phyloP scores from a whole-genome alignment of 2,113 vertebrate genomes.

The Forbesichthys agassizii region DNA sequence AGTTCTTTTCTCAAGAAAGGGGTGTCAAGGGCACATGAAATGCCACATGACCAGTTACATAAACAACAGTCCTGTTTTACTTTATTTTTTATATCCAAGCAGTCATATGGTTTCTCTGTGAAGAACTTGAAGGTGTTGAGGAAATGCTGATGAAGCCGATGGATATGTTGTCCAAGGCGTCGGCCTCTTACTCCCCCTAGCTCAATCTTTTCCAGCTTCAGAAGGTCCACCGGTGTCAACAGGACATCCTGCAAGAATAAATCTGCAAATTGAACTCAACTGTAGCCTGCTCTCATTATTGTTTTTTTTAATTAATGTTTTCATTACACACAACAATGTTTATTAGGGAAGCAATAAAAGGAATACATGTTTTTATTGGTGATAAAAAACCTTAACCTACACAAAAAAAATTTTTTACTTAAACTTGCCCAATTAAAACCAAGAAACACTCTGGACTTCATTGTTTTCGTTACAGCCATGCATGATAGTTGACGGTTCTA shows the following conservation, averaged over 20 bases:
- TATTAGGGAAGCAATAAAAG: too few relatives aligned
- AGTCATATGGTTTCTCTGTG: constrained; percentile 80
- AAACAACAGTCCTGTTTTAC: constrained; percentile 60
- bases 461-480: too few relatives aligned
- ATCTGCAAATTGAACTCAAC: not conserved
- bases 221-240: constrained; percentile 81
- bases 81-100: constrained; percentile 78
- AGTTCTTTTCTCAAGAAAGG: too few relatives aligned
- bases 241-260: constrained; percentile 77
- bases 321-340: not conserved
- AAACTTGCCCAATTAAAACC: too few relatives aligned
- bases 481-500: not conserved
- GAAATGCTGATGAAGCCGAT: constrained; percentile 80
- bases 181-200: constrained; percentile 85
- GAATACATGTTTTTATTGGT: too few relatives aligned
- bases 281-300: not conserved
- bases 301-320: not conserved
- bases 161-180: constrained; percentile 80
- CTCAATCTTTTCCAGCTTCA: constrained; percentile 87
- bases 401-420: too few relatives aligned
- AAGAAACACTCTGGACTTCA: too few relatives aligned
- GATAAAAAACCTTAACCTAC: too few relatives aligned
- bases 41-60: too few relatives aligned
- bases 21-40: too few relatives aligned
- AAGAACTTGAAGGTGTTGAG: constrained; percentile 77